Evolutionary conservation across 2,888 invertebrate species (phyloP).

Genomic region (Metallyticus violacea): DNA sequence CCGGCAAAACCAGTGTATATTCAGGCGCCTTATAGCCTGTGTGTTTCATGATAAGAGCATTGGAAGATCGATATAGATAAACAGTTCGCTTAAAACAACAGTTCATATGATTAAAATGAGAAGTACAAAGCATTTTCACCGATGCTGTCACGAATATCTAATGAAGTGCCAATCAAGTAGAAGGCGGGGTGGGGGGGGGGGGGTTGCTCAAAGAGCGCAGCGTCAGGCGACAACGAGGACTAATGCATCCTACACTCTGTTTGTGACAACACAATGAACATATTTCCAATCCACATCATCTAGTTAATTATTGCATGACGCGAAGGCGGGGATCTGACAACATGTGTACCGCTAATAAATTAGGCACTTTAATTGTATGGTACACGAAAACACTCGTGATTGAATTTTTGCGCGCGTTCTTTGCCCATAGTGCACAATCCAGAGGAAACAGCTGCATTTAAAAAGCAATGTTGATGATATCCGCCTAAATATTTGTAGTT

Average conservation of each 20-base stretch:
- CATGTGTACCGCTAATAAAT: not conserved
- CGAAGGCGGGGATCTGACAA: not conserved
- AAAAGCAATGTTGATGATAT: too few species aligned
- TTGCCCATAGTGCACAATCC: not conserved
- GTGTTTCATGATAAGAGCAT: too few species aligned
- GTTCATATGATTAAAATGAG: too few species aligned
- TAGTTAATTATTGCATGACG: not conserved
- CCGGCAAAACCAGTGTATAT: too few species aligned
- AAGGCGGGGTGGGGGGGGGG: too few species aligned
- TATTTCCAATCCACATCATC: not conserved
- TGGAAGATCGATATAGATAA: too few species aligned
- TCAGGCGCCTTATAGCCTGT: too few species aligned
- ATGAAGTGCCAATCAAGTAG: not conserved
- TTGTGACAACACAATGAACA: not conserved
- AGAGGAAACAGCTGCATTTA: too few species aligned
- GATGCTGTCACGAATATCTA: not conserved
- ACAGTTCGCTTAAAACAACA: too few species aligned
- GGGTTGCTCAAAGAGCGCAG: too few species aligned
- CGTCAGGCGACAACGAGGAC: not conserved
- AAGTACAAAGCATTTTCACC: not conserved
- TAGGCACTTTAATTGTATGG: not conserved
- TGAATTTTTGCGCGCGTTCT: not conserved
- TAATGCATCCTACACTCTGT: not conserved
- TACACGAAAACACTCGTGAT: not conserved
- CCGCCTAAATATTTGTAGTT: too few species aligned